These are phyloP conservation scores for Azemiops feae DNA, from an alignment of 2,113 vertebrate genomes.

Conservation along the genomic window DNA sequence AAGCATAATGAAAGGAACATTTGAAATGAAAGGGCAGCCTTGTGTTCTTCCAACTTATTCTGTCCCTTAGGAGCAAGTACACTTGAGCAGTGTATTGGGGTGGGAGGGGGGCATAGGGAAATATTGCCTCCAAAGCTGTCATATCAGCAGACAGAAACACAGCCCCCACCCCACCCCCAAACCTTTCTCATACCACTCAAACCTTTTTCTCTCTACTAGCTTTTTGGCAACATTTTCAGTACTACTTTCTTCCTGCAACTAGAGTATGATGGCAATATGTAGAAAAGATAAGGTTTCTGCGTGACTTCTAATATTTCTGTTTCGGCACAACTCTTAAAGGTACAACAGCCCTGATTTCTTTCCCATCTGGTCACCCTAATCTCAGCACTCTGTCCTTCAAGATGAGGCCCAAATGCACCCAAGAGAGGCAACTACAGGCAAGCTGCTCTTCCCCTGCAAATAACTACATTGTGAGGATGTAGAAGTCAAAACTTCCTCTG, in stretches of 20 bases:
- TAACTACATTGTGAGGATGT: background rate
- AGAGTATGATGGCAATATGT: no score
- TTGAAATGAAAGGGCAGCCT: constrained; percentile 21
- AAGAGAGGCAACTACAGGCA: background rate
- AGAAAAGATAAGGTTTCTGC: background rate
- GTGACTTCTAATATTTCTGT: background rate
- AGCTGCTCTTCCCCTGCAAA: background rate
- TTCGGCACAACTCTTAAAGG: background rate
- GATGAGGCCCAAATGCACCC: background rate
- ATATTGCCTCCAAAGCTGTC: background rate
- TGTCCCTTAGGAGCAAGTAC: background rate
- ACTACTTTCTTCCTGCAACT: background rate
- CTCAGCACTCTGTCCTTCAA: background rate
- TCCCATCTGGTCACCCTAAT: background rate
- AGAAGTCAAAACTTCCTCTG: background rate
- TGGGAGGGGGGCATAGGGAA: background rate
- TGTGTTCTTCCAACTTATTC: background rate
- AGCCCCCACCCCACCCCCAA: background rate
- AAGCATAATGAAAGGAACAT: constrained; percentile 17
- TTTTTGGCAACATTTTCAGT: background rate
- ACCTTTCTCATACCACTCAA: background rate
- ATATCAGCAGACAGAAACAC: background rate
- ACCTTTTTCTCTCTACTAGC: background rate
- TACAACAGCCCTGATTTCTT: background rate
- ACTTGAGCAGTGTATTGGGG: background rate